Evolutionary conservation across 2,888 invertebrate species (phyloP), one percentile per base, ranked within the genome.

Genomic region (Tortricodes alternella): DNA sequence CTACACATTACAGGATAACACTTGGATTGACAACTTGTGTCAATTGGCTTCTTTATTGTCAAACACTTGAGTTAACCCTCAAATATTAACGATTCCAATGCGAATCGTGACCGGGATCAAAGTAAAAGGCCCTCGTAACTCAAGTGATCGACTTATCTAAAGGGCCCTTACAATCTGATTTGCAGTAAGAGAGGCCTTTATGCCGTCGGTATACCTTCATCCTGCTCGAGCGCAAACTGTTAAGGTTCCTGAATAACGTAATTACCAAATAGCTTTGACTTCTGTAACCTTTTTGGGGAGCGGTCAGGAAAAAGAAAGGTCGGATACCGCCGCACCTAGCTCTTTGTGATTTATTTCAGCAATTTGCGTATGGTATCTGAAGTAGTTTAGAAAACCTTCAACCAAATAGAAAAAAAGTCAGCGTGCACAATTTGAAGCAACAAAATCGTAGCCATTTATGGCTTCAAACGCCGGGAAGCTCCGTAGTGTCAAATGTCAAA

Each of bases 191-290:
- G n/a, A n/a, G n/a, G n/a, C 29, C 8, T 29, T 29, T n/a, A 29
- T n/a, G 34, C 2, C 11, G 1, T 6, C 34, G 15, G 7, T 34
- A 11, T 15, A 7, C 13, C 34, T 11, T 34, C 9, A 44, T 44
- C 44, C 29, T n/a, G 15, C 2, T 27, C 8, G 16, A n/a, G 19
- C 3, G 18, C 15, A 9, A 1, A 27, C 39, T 34, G 32, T 50
- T 23, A 23, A 43, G 34, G 34, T 19, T 41, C 35, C 32, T 27
- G 16, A 19, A 29, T 55, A 43, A 56, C 27, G 13, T 29, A 49
- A 56, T 56, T 44, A 56, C 44, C 18, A 56, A 56, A 56, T 50
- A 32, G 44, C 56, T 44, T 56, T 56, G 48, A 49, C 55, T 56
- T 50, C 46, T 50, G 23, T 39, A 18, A 18, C 46, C 23, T 18